Conservation (phyloP, 1,140 invertebrate genomes). For the Pectinophora gossypiella region DNA sequence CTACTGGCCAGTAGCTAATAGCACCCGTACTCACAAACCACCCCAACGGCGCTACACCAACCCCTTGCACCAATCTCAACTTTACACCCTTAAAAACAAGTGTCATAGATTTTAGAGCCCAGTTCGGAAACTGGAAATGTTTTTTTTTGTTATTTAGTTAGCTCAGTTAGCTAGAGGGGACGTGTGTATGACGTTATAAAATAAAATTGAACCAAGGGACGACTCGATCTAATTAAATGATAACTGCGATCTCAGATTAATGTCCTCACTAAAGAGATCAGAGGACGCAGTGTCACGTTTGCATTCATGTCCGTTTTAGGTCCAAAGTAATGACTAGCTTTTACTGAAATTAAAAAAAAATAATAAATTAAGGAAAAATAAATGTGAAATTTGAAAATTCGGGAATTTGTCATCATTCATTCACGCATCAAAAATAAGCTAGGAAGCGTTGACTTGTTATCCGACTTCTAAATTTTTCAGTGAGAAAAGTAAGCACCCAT, state of each 20-base stretch:
- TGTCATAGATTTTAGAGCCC: constrained; percentile 6
- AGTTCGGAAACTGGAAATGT: constrained; percentile 10
- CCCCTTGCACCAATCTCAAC: constrained; percentile 20
- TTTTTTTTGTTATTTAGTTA: constrained; percentile 46
- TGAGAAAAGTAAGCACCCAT: no score
- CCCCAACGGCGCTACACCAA: constrained; percentile 23
- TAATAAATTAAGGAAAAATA: no score
- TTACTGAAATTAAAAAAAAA: constrained; percentile 2
- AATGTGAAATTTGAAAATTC: no score
- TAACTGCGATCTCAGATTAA: constrained; percentile 70
- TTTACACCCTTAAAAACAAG: constrained; percentile 22
- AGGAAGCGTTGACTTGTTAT: no score
- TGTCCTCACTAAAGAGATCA: constrained; percentile 54
- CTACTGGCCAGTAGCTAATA: constrained; percentile 60
- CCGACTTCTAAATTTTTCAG: no score
- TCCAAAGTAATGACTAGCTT: constrained; percentile 13
- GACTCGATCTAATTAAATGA: constrained; percentile 73
- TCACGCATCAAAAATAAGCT: no score
- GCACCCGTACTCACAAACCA: constrained; percentile 38
- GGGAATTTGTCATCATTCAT: no score
- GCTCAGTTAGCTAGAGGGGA: constrained; percentile 51
- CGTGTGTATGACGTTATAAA: constrained; percentile 74
- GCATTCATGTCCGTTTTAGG: constrained; percentile 27
- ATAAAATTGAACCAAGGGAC: constrained; percentile 73
- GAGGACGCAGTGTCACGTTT: constrained; percentile 43